Conservation (phyloP, 2,888 invertebrate species). For the Orchesella flavescens region DNA sequence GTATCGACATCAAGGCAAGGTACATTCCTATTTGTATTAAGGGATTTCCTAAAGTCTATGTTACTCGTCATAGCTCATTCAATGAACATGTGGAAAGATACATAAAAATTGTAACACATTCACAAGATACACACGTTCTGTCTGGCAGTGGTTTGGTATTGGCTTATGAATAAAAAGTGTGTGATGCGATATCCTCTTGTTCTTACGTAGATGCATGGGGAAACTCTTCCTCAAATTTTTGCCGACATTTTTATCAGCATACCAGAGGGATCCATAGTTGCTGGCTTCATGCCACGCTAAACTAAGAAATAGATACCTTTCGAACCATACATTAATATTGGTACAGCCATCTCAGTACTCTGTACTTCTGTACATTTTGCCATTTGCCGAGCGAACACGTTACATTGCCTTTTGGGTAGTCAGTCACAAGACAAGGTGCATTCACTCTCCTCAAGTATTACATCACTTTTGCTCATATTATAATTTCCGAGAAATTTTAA, state of each 20-base stretch:
- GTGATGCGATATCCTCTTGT: too few species aligned
- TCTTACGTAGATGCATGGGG: neutral
- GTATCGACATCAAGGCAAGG: too few species aligned
- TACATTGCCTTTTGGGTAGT: neutral
- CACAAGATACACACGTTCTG: neutral
- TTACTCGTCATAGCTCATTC: too few species aligned
- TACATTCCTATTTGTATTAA: too few species aligned
- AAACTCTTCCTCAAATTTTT: conserved; percentile 16
- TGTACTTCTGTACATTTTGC: neutral
- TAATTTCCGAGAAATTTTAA: conserved; percentile 25
- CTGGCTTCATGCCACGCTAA: conserved; percentile 39
- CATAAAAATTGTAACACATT: too few species aligned
- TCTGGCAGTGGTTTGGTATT: neutral
- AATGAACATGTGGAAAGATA: too few species aligned
- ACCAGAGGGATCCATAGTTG: conserved; percentile 30
- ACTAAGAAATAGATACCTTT: neutral
- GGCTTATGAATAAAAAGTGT: neutral
- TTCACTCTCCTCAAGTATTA: conserved; percentile 20
- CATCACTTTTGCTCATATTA: conserved; percentile 18
- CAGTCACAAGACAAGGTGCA: conserved; percentile 50
- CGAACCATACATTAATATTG: neutral
- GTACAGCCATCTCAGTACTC: neutral
- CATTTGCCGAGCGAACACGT: neutral
- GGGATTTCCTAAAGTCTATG: too few species aligned
- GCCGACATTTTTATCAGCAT: conserved; percentile 24